These are phyloP conservation scores for Poecile atricapillus DNA, from an alignment of 2,113 vertebrate genomes.

Conservation along the genomic window DNA sequence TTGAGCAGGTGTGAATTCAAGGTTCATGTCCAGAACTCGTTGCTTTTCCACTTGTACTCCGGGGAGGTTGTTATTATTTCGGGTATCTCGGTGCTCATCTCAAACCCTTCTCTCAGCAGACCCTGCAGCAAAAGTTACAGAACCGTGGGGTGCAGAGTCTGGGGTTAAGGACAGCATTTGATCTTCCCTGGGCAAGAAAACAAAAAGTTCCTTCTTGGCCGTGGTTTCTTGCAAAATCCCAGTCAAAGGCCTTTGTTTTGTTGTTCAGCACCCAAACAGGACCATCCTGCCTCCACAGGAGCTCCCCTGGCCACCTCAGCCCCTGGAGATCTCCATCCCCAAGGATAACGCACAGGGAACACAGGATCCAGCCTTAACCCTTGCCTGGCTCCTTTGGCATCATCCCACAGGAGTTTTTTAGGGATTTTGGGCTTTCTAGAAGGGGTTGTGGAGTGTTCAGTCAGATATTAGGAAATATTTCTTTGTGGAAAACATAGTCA, in stretches of 20 bases:
- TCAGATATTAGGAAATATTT: neutral
- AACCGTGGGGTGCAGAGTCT: neutral
- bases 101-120: fast-evolving
- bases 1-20: neutral
- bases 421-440: neutral
- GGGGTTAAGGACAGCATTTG: neutral
- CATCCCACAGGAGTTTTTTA: neutral
- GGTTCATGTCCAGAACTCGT: neutral
- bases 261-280: neutral
- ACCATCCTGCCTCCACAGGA: neutral
- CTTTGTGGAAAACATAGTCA: fast-evolving
- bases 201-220: neutral
- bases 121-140: neutral
- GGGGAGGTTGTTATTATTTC: neutral
- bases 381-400: neutral
- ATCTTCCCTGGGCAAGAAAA: neutral
- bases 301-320: neutral
- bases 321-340: neutral
- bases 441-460: neutral
- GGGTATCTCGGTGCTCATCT: neutral
- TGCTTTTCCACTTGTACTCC: neutral
- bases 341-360: fast-evolving
- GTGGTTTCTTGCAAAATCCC: neutral
- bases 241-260: fast-evolving
- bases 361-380: fast-evolving